Percentiles rank a stretch among this genome's conserved stretches.
phyloP scores from a whole-genome alignment of 2,888 invertebrate species.

The Drosophila mercatorum region DNA sequence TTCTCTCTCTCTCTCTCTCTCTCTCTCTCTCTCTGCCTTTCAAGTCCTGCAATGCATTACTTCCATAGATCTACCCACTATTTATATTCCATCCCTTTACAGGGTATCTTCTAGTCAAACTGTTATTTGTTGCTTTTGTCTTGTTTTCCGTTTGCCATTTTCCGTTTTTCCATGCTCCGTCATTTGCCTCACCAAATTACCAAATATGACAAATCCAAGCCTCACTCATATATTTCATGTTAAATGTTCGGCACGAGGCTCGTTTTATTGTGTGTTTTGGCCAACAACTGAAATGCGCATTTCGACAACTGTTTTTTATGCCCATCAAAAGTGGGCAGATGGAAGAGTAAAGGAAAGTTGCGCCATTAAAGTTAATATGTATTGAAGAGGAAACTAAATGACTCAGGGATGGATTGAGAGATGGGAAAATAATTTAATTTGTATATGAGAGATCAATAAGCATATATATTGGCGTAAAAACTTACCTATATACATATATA shows the following conservation, averaged over 20 bases:
- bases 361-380: no score
- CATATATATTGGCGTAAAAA: no score
- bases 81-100: no score
- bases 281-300: slow-evolving; percentile 4
- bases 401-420: no score
- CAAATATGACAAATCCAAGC: slow-evolving; percentile 42
- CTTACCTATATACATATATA: no score
- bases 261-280: neutral
- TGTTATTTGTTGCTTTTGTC: neutral
- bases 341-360: neutral
- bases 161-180: neutral
- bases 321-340: neutral
- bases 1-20: neutral
- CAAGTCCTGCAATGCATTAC: no score
- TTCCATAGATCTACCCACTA: neutral
- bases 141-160: slow-evolving; percentile 2
- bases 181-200: slow-evolving; percentile 16
- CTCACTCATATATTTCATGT: slow-evolving; percentile 36
- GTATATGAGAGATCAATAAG: no score
- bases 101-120: neutral
- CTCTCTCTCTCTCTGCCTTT: neutral
- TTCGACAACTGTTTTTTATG: slow-evolving; percentile 18
- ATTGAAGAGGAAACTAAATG: no score
- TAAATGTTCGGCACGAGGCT: slow-evolving; percentile 40
- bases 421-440: no score